Evolutionary conservation across 2,113 vertebrate species (phyloP), one percentile per base, ranked within the genome.

Genomic region (Climacteris rufus): DNA sequence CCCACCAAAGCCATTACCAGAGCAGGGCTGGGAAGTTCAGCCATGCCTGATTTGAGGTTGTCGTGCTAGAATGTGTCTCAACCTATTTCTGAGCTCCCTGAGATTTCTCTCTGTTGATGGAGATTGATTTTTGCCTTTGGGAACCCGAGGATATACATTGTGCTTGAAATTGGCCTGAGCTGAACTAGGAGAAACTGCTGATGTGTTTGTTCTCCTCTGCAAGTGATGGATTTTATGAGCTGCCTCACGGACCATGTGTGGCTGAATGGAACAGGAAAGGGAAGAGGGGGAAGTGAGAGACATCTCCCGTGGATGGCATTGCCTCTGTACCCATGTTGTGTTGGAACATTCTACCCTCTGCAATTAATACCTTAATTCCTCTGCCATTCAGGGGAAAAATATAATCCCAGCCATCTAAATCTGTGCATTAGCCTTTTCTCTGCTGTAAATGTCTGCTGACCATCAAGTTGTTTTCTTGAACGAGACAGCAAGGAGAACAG

Each of bases 131-230:
- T 97, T 97, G 97, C 97, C 97, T 96, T 97, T 90, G 95, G 94
- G 96, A 96, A 93, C 96, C 95, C 24, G 40, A 66, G 97, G 94
- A 87, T 91, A 93, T 97, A 87, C 97, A 89, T 90, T 94, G 96
- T 94, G 52, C 94, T 97, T 13, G 15, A 94, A 96, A 96, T 84
- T 97, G 95, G 92, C 96, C 97, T 95, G 81, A 97, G 60, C 91
- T 96, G 96, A 97, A 96, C 97, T 91, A 60, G 87, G 91, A 95
- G 93, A 96, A 98, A 96, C 66, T 96, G 97, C 98, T 98, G 98
- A 97, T 95, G 94, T 63, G 54, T 79, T 96, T 33, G 4, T 81
- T 88, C 68, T 89, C 63, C 90, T 70, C 76, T 83, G 85, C 86
- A 49, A 97, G 94, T 47, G 93, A 91, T 37, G 95, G 52, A 49